Evolutionary conservation across 2,888 invertebrate species (phyloP).

Genomic region (Piscicola geometra): DNA sequence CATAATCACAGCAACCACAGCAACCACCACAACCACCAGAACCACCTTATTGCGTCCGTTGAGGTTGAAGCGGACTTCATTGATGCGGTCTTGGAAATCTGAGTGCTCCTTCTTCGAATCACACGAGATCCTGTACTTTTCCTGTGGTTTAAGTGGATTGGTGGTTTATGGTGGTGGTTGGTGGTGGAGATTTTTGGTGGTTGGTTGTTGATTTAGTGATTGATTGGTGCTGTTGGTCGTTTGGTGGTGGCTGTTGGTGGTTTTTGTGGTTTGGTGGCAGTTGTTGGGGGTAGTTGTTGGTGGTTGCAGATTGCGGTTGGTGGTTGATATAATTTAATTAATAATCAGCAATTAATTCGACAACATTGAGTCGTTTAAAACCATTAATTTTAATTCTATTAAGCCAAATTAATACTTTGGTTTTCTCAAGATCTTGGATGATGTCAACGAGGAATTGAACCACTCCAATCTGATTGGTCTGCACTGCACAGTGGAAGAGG

Average conservation of each 20-base stretch:
- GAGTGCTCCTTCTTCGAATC: slow-evolving; percentile 33
- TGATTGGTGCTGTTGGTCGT: too few relatives aligned
- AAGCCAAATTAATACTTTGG: not conserved
- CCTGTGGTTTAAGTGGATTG: not conserved
- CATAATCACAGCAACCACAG: not conserved
- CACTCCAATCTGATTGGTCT: slow-evolving; percentile 66
- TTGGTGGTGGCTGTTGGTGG: too few relatives aligned
- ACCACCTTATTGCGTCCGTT: slow-evolving; percentile 24
- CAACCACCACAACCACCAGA: too few relatives aligned
- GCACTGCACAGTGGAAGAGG: slow-evolving; percentile 72
- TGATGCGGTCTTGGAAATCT: slow-evolving; percentile 32
- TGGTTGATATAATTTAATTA: too few relatives aligned
- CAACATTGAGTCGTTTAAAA: too few relatives aligned
- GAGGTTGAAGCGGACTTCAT: slow-evolving; percentile 32
- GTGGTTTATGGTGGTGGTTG: not conserved
- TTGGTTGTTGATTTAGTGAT: too few relatives aligned
- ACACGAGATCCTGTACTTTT: slow-evolving; percentile 9
- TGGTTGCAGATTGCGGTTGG: too few relatives aligned
- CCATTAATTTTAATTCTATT: too few relatives aligned
- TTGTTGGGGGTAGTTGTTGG: too few relatives aligned
- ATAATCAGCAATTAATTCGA: too few relatives aligned
- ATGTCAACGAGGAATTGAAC: slow-evolving; percentile 66
- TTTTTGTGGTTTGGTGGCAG: too few relatives aligned
- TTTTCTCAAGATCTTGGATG: slow-evolving; percentile 60
- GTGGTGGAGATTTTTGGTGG: too few relatives aligned